These are phyloP conservation scores for Ibidorhyncha struthersii DNA, from an alignment of 2,113 vertebrate species.

Conservation along the genomic window DNA sequence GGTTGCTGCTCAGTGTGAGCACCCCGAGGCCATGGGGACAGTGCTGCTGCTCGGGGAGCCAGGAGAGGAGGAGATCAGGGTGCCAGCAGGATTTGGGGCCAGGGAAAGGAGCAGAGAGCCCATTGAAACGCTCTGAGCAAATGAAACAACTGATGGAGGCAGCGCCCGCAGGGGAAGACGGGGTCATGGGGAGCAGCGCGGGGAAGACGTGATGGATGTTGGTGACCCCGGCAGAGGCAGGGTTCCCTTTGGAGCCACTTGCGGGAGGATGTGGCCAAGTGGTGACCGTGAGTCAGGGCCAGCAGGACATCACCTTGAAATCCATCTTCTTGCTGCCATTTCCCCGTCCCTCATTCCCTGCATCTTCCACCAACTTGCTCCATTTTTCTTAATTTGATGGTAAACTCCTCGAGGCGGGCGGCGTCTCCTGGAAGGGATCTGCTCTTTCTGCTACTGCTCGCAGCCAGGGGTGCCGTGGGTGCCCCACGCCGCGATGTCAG, in stretches of 20 bases:
- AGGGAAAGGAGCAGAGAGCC: background rate
- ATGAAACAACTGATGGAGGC: background rate
- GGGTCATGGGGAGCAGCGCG: background rate
- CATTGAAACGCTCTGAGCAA: background rate
- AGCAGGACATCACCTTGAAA: background rate
- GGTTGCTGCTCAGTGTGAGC: background rate
- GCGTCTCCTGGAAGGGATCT: background rate
- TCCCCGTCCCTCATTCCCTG: background rate
- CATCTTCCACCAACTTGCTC: background rate
- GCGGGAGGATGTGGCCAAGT: background rate
- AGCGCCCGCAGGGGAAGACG: rapidly evolving
- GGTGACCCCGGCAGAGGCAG: background rate
- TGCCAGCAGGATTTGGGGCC: background rate
- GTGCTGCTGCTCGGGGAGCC: background rate
- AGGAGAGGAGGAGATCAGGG: rapidly evolving
- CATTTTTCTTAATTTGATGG: background rate
- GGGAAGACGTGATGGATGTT: background rate
- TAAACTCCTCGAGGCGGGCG: rapidly evolving
- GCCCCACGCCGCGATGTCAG: rapidly evolving
- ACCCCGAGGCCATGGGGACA: rapidly evolving
- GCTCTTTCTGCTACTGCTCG: background rate
- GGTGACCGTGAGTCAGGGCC: rapidly evolving
- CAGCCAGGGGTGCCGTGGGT: background rate
- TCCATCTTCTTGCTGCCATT: background rate
- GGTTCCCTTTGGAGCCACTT: background rate